phyloP scores from a whole-genome alignment of 2,888 invertebrate genomes.

The Cephalotes varians region DNA sequence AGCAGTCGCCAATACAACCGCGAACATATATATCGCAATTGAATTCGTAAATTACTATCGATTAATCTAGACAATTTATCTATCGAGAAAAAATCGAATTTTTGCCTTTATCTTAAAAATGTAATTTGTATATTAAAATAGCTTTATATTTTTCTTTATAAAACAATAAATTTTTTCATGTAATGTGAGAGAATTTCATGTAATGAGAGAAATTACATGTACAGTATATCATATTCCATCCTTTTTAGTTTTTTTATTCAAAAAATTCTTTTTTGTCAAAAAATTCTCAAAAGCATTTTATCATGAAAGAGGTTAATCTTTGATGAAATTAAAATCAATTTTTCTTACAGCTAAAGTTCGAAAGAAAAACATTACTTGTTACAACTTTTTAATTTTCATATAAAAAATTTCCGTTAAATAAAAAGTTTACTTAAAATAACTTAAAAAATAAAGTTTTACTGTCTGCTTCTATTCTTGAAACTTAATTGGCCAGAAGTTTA shows the following conservation, averaged over 20 bases:
- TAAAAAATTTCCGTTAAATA: constrained; percentile 15
- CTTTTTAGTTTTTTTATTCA: neutral
- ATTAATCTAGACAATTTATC: constrained; percentile 30
- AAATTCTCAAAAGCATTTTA: constrained; percentile 7
- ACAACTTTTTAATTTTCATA: neutral
- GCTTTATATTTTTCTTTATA: neutral
- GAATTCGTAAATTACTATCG: constrained; percentile 24
- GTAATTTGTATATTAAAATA: neutral
- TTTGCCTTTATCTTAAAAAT: neutral
- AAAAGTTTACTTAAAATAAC: constrained; percentile 11
- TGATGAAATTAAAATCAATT: constrained; percentile 2
- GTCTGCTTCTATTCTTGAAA: neutral
- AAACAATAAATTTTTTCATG: neutral
- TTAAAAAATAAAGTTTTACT: neutral
- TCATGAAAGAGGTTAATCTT: neutral
- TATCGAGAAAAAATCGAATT: constrained; percentile 16
- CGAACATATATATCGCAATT: constrained; percentile 4
- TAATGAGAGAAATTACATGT: neutral
- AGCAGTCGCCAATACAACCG: neutral
- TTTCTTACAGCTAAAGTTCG: neutral
- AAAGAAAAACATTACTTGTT: neutral
- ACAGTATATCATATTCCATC: neutral
- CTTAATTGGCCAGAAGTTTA: neutral
- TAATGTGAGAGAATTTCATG: neutral
- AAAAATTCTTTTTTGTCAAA: too few species aligned